These are phyloP conservation scores for Xylophagus ater DNA, from an alignment of 2,888 invertebrate genomes.

Conservation along the genomic window DNA sequence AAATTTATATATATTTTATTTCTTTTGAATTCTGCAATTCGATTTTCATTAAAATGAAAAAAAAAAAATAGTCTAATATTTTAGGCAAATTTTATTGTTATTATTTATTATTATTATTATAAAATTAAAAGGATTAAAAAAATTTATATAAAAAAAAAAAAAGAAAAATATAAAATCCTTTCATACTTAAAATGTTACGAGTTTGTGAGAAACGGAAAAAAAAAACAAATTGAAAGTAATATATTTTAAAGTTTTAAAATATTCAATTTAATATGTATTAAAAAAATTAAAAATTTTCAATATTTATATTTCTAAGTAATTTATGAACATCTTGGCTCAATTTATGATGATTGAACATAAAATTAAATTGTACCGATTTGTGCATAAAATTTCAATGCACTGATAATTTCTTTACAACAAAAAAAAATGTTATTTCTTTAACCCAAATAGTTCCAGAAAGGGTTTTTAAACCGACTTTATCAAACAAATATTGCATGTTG, in stretches of 20 bases:
- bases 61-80: not conserved
- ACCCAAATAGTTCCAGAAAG: too few species aligned
- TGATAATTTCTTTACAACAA: too few species aligned
- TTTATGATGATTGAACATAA: constrained; percentile 5
- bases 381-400: too few species aligned
- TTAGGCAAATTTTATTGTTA: too few species aligned
- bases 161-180: not conserved
- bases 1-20: not conserved
- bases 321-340: constrained; percentile 12
- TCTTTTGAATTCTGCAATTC: not conserved
- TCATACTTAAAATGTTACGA: too few species aligned
- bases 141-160: not conserved
- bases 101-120: too few species aligned
- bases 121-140: constrained; percentile 1
- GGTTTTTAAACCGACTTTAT: too few species aligned
- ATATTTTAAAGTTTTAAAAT: not conserved
- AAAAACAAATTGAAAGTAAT: constrained; percentile 2
- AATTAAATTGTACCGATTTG: constrained; percentile 11
- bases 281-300: not conserved
- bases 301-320: not conserved
- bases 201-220: too few species aligned
- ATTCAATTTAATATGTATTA: not conserved
- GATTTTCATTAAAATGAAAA: not conserved
- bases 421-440: too few species aligned
- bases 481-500: too few species aligned